These are phyloP conservation scores for Danio rerio DNA, from an alignment of 2,113 vertebrate species.

Conservation along the genomic window DNA sequence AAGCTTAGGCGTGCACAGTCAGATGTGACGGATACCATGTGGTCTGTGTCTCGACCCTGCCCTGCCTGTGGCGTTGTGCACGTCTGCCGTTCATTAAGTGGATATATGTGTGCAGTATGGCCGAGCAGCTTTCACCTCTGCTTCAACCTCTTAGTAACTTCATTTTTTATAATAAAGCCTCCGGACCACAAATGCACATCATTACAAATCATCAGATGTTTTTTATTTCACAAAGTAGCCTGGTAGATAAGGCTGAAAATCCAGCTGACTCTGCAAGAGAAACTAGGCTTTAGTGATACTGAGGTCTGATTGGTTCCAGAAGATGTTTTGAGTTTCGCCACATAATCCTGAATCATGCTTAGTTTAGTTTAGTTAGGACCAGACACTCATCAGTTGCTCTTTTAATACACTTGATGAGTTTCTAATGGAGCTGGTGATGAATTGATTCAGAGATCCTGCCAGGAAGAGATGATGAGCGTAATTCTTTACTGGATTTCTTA, in stretches of 20 bases:
- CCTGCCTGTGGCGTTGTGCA: slow-evolving; percentile 72
- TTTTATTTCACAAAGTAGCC: slow-evolving; percentile 19
- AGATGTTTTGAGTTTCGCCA: neutral
- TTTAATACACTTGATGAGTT: slow-evolving; percentile 34
- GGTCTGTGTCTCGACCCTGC: slow-evolving; percentile 59
- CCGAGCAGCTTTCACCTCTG: neutral
- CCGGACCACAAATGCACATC: neutral
- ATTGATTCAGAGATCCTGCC: neutral
- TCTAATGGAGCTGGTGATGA: slow-evolving; percentile 35
- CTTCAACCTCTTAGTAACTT: neutral
- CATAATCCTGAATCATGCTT: slow-evolving; percentile 21
- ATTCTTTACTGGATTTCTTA: slow-evolving; percentile 33
- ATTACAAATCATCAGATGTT: slow-evolving; percentile 11
- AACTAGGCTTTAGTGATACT: neutral
- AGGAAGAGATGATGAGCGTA: slow-evolving; percentile 29
- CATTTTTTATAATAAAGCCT: neutral
- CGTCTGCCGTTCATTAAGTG: slow-evolving; percentile 53
- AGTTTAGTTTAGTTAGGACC: slow-evolving; percentile 29
- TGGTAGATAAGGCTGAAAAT: slow-evolving; percentile 16
- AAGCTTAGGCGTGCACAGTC: slow-evolving; percentile 73
- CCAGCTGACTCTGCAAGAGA: slow-evolving; percentile 29
- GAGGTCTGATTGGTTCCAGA: slow-evolving; percentile 1
- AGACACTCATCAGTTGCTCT: slow-evolving; percentile 20
- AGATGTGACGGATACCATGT: slow-evolving; percentile 71
- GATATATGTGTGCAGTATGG: neutral